Base-by-base conservation (phyloP, 2,888 invertebrate genomes). In the Agapostemon virescens region DNA sequence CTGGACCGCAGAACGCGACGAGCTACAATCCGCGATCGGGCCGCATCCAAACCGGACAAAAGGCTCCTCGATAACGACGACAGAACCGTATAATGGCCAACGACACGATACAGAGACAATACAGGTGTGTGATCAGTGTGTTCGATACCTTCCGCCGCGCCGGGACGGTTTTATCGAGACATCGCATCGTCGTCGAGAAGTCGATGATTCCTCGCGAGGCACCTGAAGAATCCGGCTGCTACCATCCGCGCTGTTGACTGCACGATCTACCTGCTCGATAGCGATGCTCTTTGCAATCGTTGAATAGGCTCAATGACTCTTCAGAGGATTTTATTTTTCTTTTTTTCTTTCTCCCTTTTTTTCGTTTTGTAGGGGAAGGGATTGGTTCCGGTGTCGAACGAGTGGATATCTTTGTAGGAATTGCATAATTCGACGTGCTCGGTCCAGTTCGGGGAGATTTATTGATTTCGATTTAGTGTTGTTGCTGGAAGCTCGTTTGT, bases 71-170 rank as follows among this genome's bases (percentile, higher is more conserved):
- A 84, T 85, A 80, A 42, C 26, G 38, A 72, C 72, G 33, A 69
- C 66, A 83, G 69, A 45, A 17, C 69, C 84, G 85, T 89, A 90
- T 89, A 85, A 92, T 92, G 92, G 91, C 90, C 87, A 90, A 88
- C 90, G 91, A 91, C 89, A 88, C 82, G 74, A 81, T 81, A 84
- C 79, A 82, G 73, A 75, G 85, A 75, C 88, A 83, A 73, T 86
- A 89, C 89, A 92, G 91, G 92, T 92, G 84, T 79, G 89, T 88
- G 69, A 42, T 7, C 55, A 55, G 55, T 55, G 11, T 23, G 55
- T 3, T 66, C 26, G 11, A 3, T 49, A 49, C 49, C 9, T 3
- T 11, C 0, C 49, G 45, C 20, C 45, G 45, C 20, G 45, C 9
- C 49, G n/a, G n/a, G 20, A 49, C 49, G 11, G 49, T 49, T 49